Percentiles rank a stretch among this genome's conserved stretches.
phyloP scores from a whole-genome alignment of 1,140 invertebrate species.

The Calliphora vicina region DNA sequence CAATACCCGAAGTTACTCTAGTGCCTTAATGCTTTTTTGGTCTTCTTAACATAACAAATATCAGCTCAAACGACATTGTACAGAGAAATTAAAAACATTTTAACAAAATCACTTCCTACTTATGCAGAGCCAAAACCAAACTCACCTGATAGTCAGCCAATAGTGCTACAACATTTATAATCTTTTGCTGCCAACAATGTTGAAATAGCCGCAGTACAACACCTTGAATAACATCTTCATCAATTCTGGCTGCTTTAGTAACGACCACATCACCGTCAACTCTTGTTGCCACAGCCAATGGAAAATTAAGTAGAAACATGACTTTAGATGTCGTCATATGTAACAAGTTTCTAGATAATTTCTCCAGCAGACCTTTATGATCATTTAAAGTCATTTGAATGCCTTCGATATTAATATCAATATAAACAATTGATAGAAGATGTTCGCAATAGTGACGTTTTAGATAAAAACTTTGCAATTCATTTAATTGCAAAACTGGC shows the following conservation, averaged over 20 bases:
- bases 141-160: conserved; percentile 46
- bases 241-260: not conserved
- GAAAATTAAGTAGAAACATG: conserved; percentile 45
- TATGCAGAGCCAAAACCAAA: not conserved
- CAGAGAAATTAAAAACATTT: not conserved
- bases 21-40: too few relatives aligned
- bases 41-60: too few relatives aligned
- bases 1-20: too few relatives aligned
- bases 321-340: conserved; percentile 50
- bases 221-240: not conserved
- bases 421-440: conserved; percentile 40
- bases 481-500: conserved; percentile 47
- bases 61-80: too few relatives aligned
- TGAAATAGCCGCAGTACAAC: conserved; percentile 43
- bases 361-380: conserved; percentile 41
- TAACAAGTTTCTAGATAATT: conserved; percentile 45
- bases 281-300: not conserved
- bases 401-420: conserved; percentile 27
- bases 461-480: conserved; percentile 44
- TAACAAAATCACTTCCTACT: not conserved
- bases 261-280: not conserved
- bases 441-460: conserved; percentile 39
- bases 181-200: conserved; percentile 47
- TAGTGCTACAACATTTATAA: conserved; percentile 51
- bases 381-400: conserved; percentile 28